phyloP scores from a whole-genome alignment of 2,113 vertebrate species.

The Nicator chloris region DNA sequence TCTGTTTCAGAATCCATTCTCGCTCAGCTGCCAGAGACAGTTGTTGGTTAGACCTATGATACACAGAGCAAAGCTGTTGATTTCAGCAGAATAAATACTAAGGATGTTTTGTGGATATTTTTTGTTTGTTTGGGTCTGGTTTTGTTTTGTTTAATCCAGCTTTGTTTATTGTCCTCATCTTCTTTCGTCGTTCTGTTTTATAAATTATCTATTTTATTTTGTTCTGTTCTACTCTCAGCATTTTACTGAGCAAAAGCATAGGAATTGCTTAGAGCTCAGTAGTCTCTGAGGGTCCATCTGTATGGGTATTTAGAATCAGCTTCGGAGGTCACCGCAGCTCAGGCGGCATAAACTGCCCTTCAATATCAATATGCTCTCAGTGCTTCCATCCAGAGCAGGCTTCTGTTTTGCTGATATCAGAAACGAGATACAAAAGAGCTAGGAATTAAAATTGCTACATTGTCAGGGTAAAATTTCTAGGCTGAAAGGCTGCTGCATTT shows the following conservation, averaged over 20 bases:
- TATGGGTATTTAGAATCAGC: background rate
- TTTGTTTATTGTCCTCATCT: background rate
- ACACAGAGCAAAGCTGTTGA: background rate
- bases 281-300: background rate
- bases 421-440: background rate
- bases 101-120: background rate
- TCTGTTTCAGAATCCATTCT: constrained; percentile 74
- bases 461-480: background rate
- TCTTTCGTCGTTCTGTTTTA: background rate
- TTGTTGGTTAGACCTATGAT: constrained; percentile 79
- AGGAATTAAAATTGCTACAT: background rate
- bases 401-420: background rate
- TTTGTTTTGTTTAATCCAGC: background rate
- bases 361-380: background rate
- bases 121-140: background rate
- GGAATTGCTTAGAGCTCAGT: background rate
- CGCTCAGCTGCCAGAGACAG: constrained; percentile 62
- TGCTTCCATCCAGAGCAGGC: background rate
- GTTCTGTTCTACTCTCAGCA: background rate
- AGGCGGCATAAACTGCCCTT: background rate
- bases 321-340: background rate
- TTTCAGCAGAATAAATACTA: background rate
- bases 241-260: background rate
- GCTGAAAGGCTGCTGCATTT: background rate
- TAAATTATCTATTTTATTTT: background rate